phyloP scores from a whole-genome alignment of 2,797 vertebrate species.

The Tokudaia tokunoshimensis region DNA sequence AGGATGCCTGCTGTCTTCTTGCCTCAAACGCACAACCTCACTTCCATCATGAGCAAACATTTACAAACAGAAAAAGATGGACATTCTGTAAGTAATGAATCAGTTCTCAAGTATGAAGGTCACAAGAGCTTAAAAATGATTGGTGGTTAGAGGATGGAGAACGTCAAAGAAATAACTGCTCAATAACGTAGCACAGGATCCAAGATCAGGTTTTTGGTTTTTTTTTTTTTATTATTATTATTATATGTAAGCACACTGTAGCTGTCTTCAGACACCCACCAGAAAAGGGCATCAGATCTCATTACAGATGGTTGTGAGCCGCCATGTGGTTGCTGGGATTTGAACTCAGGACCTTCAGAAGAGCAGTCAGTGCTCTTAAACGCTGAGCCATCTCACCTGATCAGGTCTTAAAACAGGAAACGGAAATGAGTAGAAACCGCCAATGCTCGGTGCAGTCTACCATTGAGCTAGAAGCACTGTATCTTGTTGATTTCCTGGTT shows the following conservation, averaged over 20 bases:
- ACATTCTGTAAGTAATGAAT: not conserved
- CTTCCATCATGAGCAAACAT: not conserved
- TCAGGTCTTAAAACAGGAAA: not conserved
- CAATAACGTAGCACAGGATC: not conserved
- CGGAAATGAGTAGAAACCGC: slow-evolving; percentile 12
- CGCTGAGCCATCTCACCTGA: too few species aligned
- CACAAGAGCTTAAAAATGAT: not conserved
- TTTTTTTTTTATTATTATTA: too few species aligned
- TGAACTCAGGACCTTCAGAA: too few species aligned
- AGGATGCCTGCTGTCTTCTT: not conserved
- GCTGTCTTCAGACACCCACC: too few species aligned
- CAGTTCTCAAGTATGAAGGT: slow-evolving; percentile 6
- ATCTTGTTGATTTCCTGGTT: slow-evolving; percentile 41
- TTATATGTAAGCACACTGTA: too few species aligned
- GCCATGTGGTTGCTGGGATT: too few species aligned
- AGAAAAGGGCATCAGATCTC: too few species aligned
- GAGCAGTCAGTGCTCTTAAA: too few species aligned
- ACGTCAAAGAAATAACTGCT: slow-evolving; percentile 33
- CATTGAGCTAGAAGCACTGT: not conserved
- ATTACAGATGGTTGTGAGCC: too few species aligned
- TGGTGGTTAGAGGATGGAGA: not conserved
- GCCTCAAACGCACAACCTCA: not conserved
- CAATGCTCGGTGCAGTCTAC: not conserved
- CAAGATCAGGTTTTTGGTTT: not conserved
- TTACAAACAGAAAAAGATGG: not conserved